Evolutionary conservation across 2,113 vertebrate species (phyloP), one percentile per base, ranked within the genome.

Genomic region (Arizona elegans): DNA sequence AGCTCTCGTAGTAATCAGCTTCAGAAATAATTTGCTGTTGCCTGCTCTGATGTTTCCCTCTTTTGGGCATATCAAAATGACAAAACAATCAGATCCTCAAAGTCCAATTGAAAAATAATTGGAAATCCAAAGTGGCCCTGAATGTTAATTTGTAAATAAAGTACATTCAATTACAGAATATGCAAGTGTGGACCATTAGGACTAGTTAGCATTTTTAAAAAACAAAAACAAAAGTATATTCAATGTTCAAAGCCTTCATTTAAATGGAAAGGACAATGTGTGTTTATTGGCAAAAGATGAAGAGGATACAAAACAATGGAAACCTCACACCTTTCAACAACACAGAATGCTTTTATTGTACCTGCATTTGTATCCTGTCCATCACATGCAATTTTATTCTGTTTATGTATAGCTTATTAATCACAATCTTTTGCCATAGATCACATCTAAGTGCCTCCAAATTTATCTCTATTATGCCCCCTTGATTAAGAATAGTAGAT

Each of bases 91-190:
- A 95, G 95, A 86, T 90, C 92, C 96, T 96, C 88, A 50, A 96
- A 93, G 88, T 96, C 96, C 93, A 81, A 97, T n/a, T 97, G 97
- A 97, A 97, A 97, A 96, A 96, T 97, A 98, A 98, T 95, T 98
- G 96, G 96, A 97, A 98, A 97, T 94, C 96, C 97, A 95, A 97
- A 97, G 97, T 96, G 96, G 95, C 96, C 95, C 92, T 96, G 97
- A 97, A 97, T 86, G 94, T 93, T 97, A 96, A 87, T 96, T 97
- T 97, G 96, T 96, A 98, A 98, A 97, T 96, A 97, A 97, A 97
- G 97, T 47, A 86, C 96, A 90, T 96, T 97, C 92, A 93, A 91
- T 96, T 95, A 96, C 92, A 52, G 96, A 96, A 92, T 92, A 93
- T 1, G 85, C 93, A 91, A 89, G 95, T 94, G 93, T 65, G 93